Percentiles rank a stretch among this genome's conserved stretches.
These are phyloP conservation scores for Aegotheles bennettii DNA, from an alignment of 2,113 vertebrate genomes.

Conservation along the genomic window DNA sequence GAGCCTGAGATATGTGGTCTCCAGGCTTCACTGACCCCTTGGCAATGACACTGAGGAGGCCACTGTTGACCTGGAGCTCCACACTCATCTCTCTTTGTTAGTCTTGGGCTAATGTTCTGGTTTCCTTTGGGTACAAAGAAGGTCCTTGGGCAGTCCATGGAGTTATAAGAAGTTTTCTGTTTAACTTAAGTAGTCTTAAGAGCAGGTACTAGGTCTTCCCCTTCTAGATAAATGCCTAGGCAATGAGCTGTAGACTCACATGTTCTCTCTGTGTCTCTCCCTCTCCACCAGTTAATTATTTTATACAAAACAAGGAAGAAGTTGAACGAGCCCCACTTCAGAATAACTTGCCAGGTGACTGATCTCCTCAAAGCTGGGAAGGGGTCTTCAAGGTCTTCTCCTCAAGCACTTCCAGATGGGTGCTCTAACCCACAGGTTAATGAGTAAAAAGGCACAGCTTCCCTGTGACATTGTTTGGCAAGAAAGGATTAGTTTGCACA, in stretches of 20 bases:
- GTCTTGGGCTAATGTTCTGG: not conserved
- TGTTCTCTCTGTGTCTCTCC: not conserved
- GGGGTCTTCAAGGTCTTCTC: not conserved
- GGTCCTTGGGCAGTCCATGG: not conserved
- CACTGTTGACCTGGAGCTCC: not conserved
- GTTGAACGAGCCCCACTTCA: not conserved
- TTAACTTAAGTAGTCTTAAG: not conserved
- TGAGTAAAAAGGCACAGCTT: not conserved
- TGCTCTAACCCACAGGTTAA: not conserved
- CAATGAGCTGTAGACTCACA: constrained; percentile 32
- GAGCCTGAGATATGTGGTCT: accelerated
- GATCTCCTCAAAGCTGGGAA: not conserved
- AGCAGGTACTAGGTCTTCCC: not conserved
- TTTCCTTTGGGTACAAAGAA: not conserved
- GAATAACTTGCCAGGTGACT: not conserved
- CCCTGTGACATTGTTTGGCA: not conserved
- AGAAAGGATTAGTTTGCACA: not conserved
- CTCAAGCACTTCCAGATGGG: not conserved
- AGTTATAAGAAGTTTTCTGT: not conserved
- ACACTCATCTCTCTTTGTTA: not conserved
- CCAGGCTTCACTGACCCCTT: not conserved
- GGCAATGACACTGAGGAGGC: not conserved
- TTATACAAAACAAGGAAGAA: constrained; percentile 56
- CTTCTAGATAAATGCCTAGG: not conserved
- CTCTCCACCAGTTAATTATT: not conserved